Evolutionary conservation across 2,888 invertebrate species (phyloP), one percentile per base, ranked within the genome.

Genomic region (Congeria kusceri): DNA sequence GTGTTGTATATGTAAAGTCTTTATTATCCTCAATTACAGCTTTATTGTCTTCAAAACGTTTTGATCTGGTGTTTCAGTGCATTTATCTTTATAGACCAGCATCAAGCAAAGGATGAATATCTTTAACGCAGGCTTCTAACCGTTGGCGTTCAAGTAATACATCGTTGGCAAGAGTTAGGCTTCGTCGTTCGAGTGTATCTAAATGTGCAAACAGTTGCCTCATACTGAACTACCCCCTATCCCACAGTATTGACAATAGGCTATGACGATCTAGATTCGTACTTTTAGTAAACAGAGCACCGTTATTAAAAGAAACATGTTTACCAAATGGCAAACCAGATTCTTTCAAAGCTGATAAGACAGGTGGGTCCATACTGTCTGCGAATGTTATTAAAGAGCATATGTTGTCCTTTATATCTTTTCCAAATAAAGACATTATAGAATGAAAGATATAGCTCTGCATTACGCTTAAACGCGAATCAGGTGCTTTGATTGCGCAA

Each of bases 391-490:
- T 49, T n/a, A 65, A 27, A 18, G 46, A n/a, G 9, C 44, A 49
- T 49, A 65, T 65, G 28, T 65, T 65, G 20, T 28, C 20, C 25
- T 27, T n/a, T 13, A 65, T 65, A 49, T 65, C 49, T 49, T 65
- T 65, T 27, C 65, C 65, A 65, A 65, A 65, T 5, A 65, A 18
- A 1, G 49, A 46, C n/a, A 65, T 23, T 18, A 65, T 27, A 7
- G 65, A 65, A 28, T 65, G 46, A 46, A 65, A 65, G 1, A 65
- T 65, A 28, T 65, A 65, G 27, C 49, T 46, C 53, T 65, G 65
- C 20, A 28, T 47, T 49, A 49, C 28, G 2, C 27, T 28, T n/a
- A 65, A 28, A 47, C 65, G 46, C 20, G 46, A 25, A 44, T 46
- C 23, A 1, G 65, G 29, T 18, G 65, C 65, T 25, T 65, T 44